phyloP scores from a whole-genome alignment of 2,888 invertebrate species.

The Scaeva pyrastri region DNA sequence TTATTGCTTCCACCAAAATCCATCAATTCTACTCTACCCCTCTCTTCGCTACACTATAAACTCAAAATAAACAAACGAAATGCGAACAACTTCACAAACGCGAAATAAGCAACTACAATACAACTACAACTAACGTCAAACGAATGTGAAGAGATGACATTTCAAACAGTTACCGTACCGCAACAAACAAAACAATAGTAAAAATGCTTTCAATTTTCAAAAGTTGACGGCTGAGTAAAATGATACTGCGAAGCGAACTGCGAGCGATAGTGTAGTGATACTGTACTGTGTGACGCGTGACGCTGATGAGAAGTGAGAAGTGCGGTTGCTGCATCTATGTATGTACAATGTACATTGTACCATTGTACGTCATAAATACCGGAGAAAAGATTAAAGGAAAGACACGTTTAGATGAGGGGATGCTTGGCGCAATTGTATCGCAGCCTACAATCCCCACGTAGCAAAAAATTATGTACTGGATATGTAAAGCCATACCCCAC shows the following conservation, averaged over 20 bases:
- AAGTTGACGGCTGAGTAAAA: neutral
- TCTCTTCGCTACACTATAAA: neutral
- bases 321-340: too few species aligned
- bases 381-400: too few species aligned
- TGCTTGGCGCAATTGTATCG: slow-evolving; percentile 63
- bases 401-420: slow-evolving; percentile 50
- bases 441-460: slow-evolving; percentile 73
- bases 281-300: too few species aligned
- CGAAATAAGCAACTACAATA: too few species aligned
- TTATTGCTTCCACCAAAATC: neutral
- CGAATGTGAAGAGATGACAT: neutral
- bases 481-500: slow-evolving; percentile 84
- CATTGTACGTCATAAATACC: too few species aligned
- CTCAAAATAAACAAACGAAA: too few species aligned
- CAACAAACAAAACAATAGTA: neutral
- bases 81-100: too few species aligned
- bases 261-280: too few species aligned
- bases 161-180: slow-evolving; percentile 4
- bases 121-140: too few species aligned
- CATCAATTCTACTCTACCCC: neutral
- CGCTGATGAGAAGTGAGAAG: too few species aligned
- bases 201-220: neutral
- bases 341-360: too few species aligned
- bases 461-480: slow-evolving; percentile 83
- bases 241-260: neutral